Conservation (phyloP, 2,113 vertebrate genomes). For the Xenopus laevis region DNA sequence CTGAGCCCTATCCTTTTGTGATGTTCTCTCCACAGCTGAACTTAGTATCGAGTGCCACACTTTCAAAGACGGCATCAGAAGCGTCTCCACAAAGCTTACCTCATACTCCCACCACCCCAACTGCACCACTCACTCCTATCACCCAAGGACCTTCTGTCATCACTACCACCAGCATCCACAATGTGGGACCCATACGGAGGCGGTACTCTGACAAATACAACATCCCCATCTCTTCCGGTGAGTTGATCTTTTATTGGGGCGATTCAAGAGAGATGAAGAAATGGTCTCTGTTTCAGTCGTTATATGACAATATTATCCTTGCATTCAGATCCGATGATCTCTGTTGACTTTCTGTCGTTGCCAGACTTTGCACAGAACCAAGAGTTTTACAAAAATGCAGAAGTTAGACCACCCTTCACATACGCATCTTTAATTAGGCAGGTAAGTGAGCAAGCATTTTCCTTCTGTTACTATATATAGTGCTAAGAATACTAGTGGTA, state of each 20-base stretch:
- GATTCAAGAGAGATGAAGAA: neutral
- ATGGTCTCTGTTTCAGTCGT: neutral
- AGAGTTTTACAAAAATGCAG: constrained; percentile 99
- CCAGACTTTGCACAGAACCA: constrained; percentile 98
- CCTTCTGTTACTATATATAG: neutral
- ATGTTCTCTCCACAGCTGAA: constrained; percentile 73
- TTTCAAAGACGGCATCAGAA: constrained; percentile 89
- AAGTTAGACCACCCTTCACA: constrained; percentile 96
- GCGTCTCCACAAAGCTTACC: constrained; percentile 95
- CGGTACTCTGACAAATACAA: constrained; percentile 98
- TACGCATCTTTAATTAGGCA: constrained; percentile 99
- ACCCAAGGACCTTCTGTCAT: constrained; percentile 94
- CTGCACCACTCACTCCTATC: constrained; percentile 88
- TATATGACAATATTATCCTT: neutral
- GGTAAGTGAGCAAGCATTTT: constrained; percentile 69
- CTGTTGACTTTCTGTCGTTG: constrained; percentile 57
- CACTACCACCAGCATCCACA: constrained; percentile 94
- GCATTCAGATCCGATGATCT: too few relatives aligned
- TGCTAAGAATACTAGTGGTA: neutral
- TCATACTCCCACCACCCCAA: constrained; percentile 95
- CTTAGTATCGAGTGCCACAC: constrained; percentile 91
- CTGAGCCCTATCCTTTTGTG: constrained; percentile 26
- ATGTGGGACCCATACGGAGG: constrained; percentile 88
- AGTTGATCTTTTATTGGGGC: constrained; percentile 14
- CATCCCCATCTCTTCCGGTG: constrained; percentile 98